phyloP scores from a whole-genome alignment of 2,888 invertebrate species.

The Ectemnius cavifrons region DNA sequence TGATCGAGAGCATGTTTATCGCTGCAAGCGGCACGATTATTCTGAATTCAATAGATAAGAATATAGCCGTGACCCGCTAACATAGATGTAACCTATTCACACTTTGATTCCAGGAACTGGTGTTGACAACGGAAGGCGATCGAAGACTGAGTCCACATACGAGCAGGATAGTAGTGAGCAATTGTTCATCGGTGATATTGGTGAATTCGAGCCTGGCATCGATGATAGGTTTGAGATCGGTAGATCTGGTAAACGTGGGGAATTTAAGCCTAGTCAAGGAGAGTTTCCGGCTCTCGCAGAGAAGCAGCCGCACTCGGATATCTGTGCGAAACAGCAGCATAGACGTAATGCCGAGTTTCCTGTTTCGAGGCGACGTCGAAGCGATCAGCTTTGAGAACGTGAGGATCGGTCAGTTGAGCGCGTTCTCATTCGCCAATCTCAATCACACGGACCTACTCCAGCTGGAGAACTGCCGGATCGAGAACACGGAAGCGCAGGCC shows the following conservation, averaged over 20 bases:
- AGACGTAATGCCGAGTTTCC: slow-evolving; percentile 79
- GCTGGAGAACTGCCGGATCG: slow-evolving; percentile 82
- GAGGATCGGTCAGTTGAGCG: slow-evolving; percentile 81
- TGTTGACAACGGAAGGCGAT: slow-evolving; percentile 81
- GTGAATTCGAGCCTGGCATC: slow-evolving; percentile 79
- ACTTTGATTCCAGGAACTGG: slow-evolving; percentile 79
- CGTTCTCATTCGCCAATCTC: slow-evolving; percentile 88
- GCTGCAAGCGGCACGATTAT: too few species aligned
- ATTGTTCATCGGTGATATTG: slow-evolving; percentile 80
- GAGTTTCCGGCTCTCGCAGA: slow-evolving; percentile 71
- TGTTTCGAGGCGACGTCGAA: slow-evolving; percentile 86
- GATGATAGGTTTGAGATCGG: slow-evolving; percentile 82
- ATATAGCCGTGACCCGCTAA: too few species aligned
- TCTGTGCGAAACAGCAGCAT: slow-evolving; percentile 78
- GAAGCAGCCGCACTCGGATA: slow-evolving; percentile 70
- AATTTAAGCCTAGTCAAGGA: slow-evolving; percentile 81
- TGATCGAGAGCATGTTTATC: neutral
- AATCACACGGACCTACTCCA: slow-evolving; percentile 83
- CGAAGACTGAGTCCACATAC: slow-evolving; percentile 79
- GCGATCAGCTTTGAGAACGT: slow-evolving; percentile 84
- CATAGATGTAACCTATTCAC: too few species aligned
- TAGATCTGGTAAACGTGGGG: slow-evolving; percentile 83
- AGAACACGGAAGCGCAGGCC: slow-evolving; percentile 84
- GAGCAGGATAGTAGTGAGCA: slow-evolving; percentile 83
- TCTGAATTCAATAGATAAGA: too few species aligned